These are phyloP conservation scores for Cervus canadensis DNA, from an alignment of 2,113 vertebrate genomes.

Conservation along the genomic window DNA sequence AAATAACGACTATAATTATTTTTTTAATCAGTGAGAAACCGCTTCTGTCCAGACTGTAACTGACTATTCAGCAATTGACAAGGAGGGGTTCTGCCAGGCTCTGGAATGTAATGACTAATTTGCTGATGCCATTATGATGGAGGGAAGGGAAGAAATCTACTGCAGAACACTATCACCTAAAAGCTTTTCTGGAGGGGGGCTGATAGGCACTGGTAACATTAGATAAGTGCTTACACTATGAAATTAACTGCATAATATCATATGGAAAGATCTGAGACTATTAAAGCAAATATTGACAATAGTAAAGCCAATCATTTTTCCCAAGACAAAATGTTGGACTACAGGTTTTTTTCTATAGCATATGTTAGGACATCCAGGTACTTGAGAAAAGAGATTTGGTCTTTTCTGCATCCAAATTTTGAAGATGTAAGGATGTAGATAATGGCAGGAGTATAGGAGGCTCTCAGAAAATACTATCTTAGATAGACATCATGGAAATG, in stretches of 20 bases:
- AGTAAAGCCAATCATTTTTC: not conserved
- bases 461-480: not conserved
- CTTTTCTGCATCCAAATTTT: not conserved
- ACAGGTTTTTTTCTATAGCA: not conserved
- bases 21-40: not conserved
- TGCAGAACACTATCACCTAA: not conserved
- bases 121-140: not conserved
- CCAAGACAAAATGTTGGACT: not conserved
- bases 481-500: not conserved
- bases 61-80: not conserved
- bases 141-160: not conserved
- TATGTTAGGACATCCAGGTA: not conserved
- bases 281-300: conserved; percentile 3
- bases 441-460: not conserved
- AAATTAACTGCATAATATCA: not conserved
- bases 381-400: not conserved
- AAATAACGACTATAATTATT: not conserved
- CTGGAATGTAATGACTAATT: not conserved
- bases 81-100: not conserved
- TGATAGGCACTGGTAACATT: not conserved
- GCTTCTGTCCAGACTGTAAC: not conserved
- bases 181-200: not conserved
- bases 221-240: not conserved
- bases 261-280: not conserved
- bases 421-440: not conserved